phyloP scores from a whole-genome alignment of 1,140 invertebrate species.

The Neodiprion lecontei region DNA sequence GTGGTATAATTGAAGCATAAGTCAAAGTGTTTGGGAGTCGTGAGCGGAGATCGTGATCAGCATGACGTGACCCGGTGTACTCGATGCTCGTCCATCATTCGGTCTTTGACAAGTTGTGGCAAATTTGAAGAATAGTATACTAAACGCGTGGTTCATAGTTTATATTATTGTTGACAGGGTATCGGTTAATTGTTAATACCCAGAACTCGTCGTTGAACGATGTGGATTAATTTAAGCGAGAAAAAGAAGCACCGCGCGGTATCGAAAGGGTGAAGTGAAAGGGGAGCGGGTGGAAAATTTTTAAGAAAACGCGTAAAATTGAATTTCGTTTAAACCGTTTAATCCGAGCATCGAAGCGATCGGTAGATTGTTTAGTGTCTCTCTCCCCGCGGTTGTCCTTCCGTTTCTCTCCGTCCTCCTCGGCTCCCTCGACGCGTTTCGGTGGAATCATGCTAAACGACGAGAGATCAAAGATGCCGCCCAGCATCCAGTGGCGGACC shows the following conservation, averaged over 20 bases:
- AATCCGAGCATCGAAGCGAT: conserved; percentile 29
- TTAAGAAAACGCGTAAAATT: neutral
- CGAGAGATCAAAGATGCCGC: conserved; percentile 59
- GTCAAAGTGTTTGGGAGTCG: no score
- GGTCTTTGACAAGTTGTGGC: no score
- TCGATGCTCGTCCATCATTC: no score
- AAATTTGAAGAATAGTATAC: no score
- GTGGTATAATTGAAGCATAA: no score
- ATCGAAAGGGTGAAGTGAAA: neutral
- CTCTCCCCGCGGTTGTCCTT: conserved; percentile 19
- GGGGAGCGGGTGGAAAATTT: neutral
- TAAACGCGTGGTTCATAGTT: no score
- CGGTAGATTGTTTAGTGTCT: conserved; percentile 40
- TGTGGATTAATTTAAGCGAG: neutral
- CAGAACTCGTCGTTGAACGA: neutral
- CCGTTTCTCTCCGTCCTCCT: conserved; percentile 25
- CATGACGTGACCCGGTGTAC: no score
- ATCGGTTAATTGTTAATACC: no score
- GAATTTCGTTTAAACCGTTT: neutral
- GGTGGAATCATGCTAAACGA: conserved; percentile 60
- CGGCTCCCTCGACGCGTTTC: conserved; percentile 41
- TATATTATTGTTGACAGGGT: no score
- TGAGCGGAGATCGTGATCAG: no score
- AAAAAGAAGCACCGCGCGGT: neutral
- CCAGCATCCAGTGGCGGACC: conserved; percentile 60